Evolutionary conservation across 2,888 invertebrate genomes (phyloP), one percentile per base, ranked within the genome.

Genomic region (Osmoderma eremita): DNA sequence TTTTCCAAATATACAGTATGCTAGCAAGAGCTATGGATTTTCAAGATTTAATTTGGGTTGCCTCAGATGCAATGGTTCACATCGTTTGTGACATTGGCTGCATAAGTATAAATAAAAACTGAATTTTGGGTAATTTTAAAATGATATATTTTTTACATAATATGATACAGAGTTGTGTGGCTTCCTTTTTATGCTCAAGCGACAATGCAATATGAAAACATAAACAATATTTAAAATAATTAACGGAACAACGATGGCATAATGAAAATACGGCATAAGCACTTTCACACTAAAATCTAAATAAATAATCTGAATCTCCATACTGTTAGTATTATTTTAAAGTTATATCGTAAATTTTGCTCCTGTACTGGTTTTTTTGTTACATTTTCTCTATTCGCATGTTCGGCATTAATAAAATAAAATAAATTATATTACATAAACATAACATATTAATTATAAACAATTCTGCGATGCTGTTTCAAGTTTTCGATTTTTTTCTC

Each of bases 251-350:
- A 79, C 69, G 70, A 71, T 78, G 78, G 77, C 77, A 74, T 74
- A 78, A 79, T 79, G 79, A 80, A 78, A 77, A 79, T 73, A 80
- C 77, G 78, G 79, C 79, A 73, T 74, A 80, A 81, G 81, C 81
- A 79, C 79, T 78, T 80, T 79, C 80, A 81, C 81, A 80, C 80
- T 77, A 77, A 79, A 80, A 77, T 13, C 56, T 76, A 74, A 74
- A 78, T 77, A 62, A 75, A 76, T 78, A 76, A 53, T 76, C 77
- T 72, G 68, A 36, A 30, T 70, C 63, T 72, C 69, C 72, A 78
- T 79, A 78, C 78, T 74, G 73, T 77, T 77, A 76, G 77, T 71
- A 67, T 67, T 63, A 8, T 8, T 30, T n/a, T n/a, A n/a, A 51
- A 56, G 49, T 42, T 71, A 67, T 62, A 41, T 76, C 75, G 76